These are phyloP conservation scores for Ephydatia muelleri DNA, from an alignment of 37 sponge, comb jelly and placozoan species.

Conservation along the genomic window DNA sequence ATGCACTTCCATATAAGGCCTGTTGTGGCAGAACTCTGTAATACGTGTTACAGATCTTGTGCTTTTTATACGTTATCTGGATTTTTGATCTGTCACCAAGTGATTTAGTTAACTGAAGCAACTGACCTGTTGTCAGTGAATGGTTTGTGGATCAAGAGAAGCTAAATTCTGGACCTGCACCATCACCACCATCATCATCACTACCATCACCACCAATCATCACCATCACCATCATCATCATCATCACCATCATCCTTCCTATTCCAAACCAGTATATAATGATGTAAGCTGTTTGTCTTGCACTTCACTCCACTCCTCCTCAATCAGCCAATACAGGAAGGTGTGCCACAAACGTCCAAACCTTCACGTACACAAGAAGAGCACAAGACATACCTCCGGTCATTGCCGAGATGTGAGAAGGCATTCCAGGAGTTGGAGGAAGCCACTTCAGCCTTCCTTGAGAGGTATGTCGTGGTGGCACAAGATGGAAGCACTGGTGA, in stretches of 20 bases:
- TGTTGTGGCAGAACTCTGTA: too few relatives aligned
- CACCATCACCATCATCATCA: too few relatives aligned
- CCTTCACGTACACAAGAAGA: not conserved
- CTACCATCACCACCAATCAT: too few relatives aligned
- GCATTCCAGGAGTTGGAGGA: constrained; percentile 8
- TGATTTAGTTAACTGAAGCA: not conserved
- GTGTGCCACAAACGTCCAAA: not conserved
- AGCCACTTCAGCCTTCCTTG: constrained; percentile 18
- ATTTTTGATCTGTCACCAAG: not conserved
- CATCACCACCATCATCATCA: too few relatives aligned
- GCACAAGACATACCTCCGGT: not conserved
- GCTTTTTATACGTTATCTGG: not conserved
- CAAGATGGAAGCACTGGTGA: constrained; percentile 20
- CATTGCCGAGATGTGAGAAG: not conserved
- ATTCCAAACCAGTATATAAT: too few relatives aligned
- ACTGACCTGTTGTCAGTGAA: not conserved
- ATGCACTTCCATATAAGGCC: too few relatives aligned
- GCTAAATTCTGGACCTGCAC: too few relatives aligned
- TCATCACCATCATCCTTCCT: too few relatives aligned
- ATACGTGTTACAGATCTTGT: too few relatives aligned
- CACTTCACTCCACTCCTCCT: too few relatives aligned
- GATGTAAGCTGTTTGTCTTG: not conserved
- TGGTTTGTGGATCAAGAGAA: not conserved
- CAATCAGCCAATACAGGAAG: too few relatives aligned
- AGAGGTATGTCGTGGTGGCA: constrained; percentile 55